Evolutionary conservation across 1,140 invertebrate species (phyloP).

Genomic region (Marisa cornuarietis): DNA sequence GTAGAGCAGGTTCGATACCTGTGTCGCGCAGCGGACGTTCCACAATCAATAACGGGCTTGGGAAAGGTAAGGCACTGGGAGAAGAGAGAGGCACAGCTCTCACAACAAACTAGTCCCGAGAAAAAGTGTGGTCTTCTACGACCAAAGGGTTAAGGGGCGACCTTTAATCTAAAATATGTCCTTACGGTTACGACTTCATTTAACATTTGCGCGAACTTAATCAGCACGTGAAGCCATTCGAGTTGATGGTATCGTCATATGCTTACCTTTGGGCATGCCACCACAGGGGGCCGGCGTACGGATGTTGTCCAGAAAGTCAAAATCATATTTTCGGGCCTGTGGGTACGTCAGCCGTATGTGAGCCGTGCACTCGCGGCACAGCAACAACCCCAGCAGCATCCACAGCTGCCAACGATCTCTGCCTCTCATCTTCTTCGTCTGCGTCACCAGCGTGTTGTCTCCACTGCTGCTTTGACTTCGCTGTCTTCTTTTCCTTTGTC

Average conservation of each 20-base stretch:
- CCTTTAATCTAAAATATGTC: too few species aligned
- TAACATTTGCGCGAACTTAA: too few species aligned
- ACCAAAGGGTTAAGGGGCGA: too few species aligned
- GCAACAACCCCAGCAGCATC: conserved; percentile 12
- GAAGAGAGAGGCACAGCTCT: not conserved
- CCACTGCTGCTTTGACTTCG: too few species aligned
- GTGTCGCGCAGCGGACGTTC: too few species aligned
- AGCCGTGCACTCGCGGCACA: not conserved
- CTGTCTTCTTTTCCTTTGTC: too few species aligned
- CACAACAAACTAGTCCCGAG: not conserved
- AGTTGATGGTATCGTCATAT: not conserved
- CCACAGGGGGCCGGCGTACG: conserved; percentile 89
- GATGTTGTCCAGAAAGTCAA: conserved; percentile 93
- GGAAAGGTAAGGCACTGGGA: too few species aligned
- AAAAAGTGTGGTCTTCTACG: not conserved
- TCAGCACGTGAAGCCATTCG: too few species aligned
- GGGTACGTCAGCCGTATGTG: conserved; percentile 62
- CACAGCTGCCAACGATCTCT: not conserved
- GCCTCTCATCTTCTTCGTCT: not conserved
- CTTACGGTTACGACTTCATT: too few species aligned
- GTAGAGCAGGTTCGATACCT: too few species aligned
- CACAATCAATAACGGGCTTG: too few species aligned
- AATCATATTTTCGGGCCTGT: conserved; percentile 75
- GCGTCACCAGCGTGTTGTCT: too few species aligned
- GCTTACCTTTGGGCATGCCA: conserved; percentile 90